Base-by-base conservation (phyloP, 53 echinoderm and acorn worm species). In the Stichopus horrens region DNA sequence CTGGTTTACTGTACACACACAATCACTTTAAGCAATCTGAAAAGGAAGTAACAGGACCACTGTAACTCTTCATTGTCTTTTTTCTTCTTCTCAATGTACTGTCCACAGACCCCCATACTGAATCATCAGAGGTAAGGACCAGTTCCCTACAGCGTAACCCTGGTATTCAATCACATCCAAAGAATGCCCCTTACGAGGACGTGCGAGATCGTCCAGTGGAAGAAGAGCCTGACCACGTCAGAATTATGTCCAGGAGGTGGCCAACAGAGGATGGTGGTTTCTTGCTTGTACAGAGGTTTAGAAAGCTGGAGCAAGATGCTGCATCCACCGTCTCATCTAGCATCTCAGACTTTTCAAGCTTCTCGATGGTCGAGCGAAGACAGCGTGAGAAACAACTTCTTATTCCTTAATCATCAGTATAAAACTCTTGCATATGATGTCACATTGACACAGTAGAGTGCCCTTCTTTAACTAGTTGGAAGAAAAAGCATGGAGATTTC, bases 181-280 rank as follows among this genome's bases (percentile, higher is more conserved):
- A 63, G 66, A 85, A 85, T 51, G 85, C 85, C 7, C 85, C 85
- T 37, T 85, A 85, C 18, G 23, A 85, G 52, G 85, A 85, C 22
- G 65, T 85, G 11, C 21, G 67, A 67, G 67, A 67, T 59, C 7
- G 10, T 3, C 51, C 63, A 23, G 21, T 75, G 6, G 86, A 86
- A 53, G 58, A 83, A n/a, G 87, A 87, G 53, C 56, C 57, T 7
- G 88, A 88, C 60, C 86, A 76, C 79, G 87, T 87, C 0, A 90
- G 89, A 55, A 87, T 92, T 54, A 92, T 92, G 92, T 89, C 92
- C 73, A 86, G 89, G 65, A 86, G 92, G 55, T 92, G 92, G 92
- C 92, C 92, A 14, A 92, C 92, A 53, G 92, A 92, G 73, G 92
- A 92, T 52, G 92, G 92, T 5, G 92, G 92, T 7, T 92, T 92